phyloP scores from a whole-genome alignment of 2,797 vertebrate genomes.

The Gobio occitaniae region DNA sequence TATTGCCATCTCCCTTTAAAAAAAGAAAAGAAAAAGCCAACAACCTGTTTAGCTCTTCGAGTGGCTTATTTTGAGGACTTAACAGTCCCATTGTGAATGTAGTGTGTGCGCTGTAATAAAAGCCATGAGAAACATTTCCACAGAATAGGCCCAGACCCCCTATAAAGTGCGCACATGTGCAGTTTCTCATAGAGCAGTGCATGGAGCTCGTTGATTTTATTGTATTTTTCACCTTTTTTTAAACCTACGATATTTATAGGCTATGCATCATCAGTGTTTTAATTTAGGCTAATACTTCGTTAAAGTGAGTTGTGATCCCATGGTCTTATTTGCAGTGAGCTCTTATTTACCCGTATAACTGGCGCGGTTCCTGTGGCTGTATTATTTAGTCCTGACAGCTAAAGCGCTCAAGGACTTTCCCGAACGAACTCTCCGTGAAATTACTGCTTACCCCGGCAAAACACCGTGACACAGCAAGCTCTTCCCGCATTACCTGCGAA shows the following conservation, averaged over 20 bases:
- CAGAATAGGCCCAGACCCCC: not conserved
- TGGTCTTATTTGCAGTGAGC: not conserved
- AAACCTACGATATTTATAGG: not conserved
- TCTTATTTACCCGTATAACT: conserved; percentile 10
- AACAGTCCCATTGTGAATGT: conserved; percentile 3
- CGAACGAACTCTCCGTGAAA: conserved; percentile 35
- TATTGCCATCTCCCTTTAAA: not conserved
- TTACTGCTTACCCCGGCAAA: conserved; percentile 40
- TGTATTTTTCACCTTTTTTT: not conserved
- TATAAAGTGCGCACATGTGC: not conserved
- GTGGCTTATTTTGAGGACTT: not conserved
- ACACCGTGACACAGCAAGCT: conserved; percentile 39
- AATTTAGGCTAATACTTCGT: not conserved
- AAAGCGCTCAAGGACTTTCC: conserved; percentile 58
- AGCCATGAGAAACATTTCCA: not conserved
- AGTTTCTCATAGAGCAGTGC: not conserved
- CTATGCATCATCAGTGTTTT: not conserved
- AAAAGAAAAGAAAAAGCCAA: not conserved
- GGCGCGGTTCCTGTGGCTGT: conserved; percentile 24
- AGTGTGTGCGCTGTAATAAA: conserved; percentile 10
- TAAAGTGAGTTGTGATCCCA: conserved; percentile 1
- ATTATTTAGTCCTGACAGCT: conserved; percentile 50
- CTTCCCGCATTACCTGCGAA: conserved; percentile 5
- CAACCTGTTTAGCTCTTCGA: not conserved
- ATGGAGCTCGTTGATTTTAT: not conserved